A percentile compares a stretch with the other conserved stretches of the same genome.
These are phyloP conservation scores for Nephrocerus scutellatus DNA, from an alignment of 2,888 invertebrate species.

Conservation along the genomic window DNA sequence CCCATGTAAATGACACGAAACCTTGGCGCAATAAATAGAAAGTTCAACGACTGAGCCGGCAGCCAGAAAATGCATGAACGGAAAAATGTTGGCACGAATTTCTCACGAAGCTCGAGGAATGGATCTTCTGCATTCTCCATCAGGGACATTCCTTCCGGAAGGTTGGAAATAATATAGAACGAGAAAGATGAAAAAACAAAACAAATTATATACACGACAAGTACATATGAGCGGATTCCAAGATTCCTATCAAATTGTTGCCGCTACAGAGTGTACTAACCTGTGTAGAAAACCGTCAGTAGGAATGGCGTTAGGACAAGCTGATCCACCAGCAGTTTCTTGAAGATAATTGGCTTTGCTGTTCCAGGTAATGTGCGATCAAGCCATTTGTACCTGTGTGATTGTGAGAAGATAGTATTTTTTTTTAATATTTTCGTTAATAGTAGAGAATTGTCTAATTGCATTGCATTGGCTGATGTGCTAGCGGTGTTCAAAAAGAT, in stretches of 20 bases:
- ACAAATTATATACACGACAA: constrained; percentile 11
- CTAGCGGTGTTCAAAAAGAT: no score
- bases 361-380: constrained; percentile 65
- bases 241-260: constrained; percentile 5
- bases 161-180: not conserved
- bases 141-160: constrained; percentile 59
- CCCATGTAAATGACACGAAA: constrained; percentile 74
- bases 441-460: no score
- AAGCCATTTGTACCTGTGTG: constrained; percentile 68
- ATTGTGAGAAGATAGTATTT: not conserved
- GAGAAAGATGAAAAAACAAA: constrained; percentile 8
- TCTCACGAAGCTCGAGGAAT: constrained; percentile 62
- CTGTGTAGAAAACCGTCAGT: constrained; percentile 62
- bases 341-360: constrained; percentile 54
- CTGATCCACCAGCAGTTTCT: constrained; percentile 70
- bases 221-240: constrained; percentile 1
- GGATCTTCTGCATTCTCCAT: constrained; percentile 66
- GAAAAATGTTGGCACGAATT: constrained; percentile 63
- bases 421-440: no score
- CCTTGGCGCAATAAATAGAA: constrained; percentile 62
- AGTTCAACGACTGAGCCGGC: constrained; percentile 73
- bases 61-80: constrained; percentile 79
- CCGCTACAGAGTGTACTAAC: constrained; percentile 48
- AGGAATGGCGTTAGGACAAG: constrained; percentile 67
- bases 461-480: no score